Evolutionary conservation across 2,888 invertebrate genomes (phyloP), one percentile per base, ranked within the genome.

Genomic region (Pyrochroa serraticornis): DNA sequence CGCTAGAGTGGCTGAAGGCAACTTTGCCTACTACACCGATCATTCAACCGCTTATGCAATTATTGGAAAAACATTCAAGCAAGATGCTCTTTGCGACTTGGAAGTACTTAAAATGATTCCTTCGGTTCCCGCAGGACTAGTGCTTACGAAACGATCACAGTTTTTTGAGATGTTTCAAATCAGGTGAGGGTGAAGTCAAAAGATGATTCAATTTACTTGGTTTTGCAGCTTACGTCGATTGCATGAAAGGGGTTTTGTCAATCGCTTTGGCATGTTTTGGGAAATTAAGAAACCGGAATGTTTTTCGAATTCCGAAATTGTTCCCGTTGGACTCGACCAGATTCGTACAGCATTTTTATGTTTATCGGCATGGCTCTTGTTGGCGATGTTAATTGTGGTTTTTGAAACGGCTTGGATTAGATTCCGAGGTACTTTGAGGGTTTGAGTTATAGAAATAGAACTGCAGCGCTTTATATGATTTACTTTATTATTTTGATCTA

Each of bases 1-100:
- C 7, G 74, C 73, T 0, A 75, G 69, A 60, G 62, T 82, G 0
- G 77, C 76, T 62, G 60, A 63, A 1, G 82, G 80, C 78, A 80
- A 81, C 0, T 83, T 76, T 54, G 83, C 83, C 0, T 83, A 78
- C 50, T 81, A 82, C 52, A 78, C 79, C 0, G 82, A 83, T 63
- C 71, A 75, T 0, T 72, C 77, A 36, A 77, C 66, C 2, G 82
- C 80, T 0, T 80, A 82, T 48, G 68, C 62, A 1, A 45, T 51
- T 6, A 66, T 70, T 38, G 62, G 59, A 0, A 71, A 65, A 46
- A 77, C 73, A 0, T 82, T 82, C 58, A 71, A 76, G 0, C 76
- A 79, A 33, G 65, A 57, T 0, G 79, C 81, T 47, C 66, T 82
- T 0, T 82, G 82, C 60, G 81, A 81, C 39, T 65, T 82, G 7